phyloP scores from a whole-genome alignment of 2,113 vertebrate genomes.

The Tragelaphus imberbis region DNA sequence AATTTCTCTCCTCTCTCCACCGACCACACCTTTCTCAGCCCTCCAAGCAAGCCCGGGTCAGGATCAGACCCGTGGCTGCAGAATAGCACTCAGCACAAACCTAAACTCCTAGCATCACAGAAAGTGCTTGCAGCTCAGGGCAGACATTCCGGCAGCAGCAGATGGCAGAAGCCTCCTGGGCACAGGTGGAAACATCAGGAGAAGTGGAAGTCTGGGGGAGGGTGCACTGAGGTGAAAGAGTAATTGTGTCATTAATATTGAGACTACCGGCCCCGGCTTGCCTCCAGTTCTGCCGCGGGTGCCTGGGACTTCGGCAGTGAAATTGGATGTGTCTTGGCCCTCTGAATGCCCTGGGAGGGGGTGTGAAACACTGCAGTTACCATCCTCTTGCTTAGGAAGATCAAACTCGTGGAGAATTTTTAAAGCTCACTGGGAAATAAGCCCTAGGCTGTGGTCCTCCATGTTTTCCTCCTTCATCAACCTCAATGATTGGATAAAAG shows the following conservation, averaged over 20 bases:
- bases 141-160: not conserved
- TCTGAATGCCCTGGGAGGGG: accelerated
- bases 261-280: not conserved
- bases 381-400: not conserved
- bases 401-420: not conserved
- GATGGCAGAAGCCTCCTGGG: not conserved
- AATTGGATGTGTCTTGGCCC: not conserved
- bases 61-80: not conserved
- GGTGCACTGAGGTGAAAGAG: not conserved
- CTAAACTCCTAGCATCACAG: not conserved
- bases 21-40: no score
- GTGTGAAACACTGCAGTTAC: accelerated
- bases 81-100: not conserved
- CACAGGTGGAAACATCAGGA: not conserved
- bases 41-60: not conserved
- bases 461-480: not conserved
- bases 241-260: not conserved
- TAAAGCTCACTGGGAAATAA: not conserved
- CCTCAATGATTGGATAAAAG: not conserved
- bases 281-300: not conserved
- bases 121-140: not conserved
- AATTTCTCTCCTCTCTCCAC: not conserved
- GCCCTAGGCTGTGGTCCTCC: not conserved
- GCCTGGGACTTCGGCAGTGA: not conserved
- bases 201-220: not conserved